A percentile compares a stretch with the other conserved stretches of the same genome.
Evolutionary conservation across 1,140 invertebrate genomes (phyloP).

Genomic region (Drosophila kurseongensis): DNA sequence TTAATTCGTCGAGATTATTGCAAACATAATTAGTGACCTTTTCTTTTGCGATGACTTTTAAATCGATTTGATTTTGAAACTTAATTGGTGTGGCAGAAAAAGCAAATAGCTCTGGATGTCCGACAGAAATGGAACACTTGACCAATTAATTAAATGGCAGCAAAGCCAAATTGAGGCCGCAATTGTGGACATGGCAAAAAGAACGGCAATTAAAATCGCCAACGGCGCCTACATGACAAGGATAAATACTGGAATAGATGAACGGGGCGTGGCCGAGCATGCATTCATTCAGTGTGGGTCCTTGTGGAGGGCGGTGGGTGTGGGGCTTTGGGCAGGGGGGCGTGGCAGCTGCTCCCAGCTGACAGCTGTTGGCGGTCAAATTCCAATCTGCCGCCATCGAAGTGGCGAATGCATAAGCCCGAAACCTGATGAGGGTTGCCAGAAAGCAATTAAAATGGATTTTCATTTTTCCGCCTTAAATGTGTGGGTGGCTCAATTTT

Average conservation of each 20-base stretch:
- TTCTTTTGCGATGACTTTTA: conserved; percentile 17
- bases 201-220: conserved; percentile 67
- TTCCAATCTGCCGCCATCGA: conserved; percentile 40
- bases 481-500: conserved; percentile 3
- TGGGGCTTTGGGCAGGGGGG: conserved; percentile 4
- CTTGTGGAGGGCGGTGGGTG: background rate
- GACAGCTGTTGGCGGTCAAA: conserved; percentile 47
- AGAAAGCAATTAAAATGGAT: conserved; percentile 35
- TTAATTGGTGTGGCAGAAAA: conserved; percentile 39
- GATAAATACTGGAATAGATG: conserved; percentile 43
- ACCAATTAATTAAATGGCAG: conserved; percentile 64
- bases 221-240: conserved; percentile 29
- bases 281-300: conserved; percentile 8
- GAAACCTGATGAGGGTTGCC: conserved; percentile 24
- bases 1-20: conserved; percentile 29
- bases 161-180: conserved; percentile 35
- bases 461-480: conserved; percentile 5
- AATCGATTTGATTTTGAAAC: conserved; percentile 61
- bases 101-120: background rate
- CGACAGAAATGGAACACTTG: conserved; percentile 41
- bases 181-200: conserved; percentile 20
- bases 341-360: conserved; percentile 20
- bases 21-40: conserved; percentile 38
- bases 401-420: conserved; percentile 25
- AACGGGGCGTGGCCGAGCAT: conserved; percentile 22